Percentiles rank a stretch among this genome's conserved stretches.
Evolutionary conservation across 2,888 invertebrate species (phyloP).

Genomic region (Rhagophthalmus giganteus): DNA sequence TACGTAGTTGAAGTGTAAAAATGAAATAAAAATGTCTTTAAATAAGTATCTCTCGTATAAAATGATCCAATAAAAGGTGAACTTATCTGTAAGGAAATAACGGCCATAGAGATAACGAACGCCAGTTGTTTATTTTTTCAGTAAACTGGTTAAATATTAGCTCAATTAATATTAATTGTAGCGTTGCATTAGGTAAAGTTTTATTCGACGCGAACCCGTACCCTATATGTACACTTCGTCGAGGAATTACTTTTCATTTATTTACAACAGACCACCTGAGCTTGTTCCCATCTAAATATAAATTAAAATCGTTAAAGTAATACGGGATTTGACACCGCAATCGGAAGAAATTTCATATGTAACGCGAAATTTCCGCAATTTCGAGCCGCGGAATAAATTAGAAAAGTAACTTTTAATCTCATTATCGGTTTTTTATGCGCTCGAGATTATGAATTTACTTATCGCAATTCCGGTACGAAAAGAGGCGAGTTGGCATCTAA

Average conservation of each 20-base stretch:
- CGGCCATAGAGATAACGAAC: conserved; percentile 10
- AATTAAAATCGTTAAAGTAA: conserved; percentile 2
- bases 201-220: conserved; percentile 8
- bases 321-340: background rate
- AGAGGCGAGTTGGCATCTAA: background rate
- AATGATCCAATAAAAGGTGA: conserved; percentile 7
- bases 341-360: no score
- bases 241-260: conserved; percentile 16
- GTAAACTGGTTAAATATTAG: conserved; percentile 20
- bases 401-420: no score
- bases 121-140: conserved; percentile 17
- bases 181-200: conserved; percentile 18
- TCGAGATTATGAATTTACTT: no score
- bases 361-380: no score
- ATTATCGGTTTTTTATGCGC: no score
- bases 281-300: conserved; percentile 11
- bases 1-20: conserved; percentile 3
- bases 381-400: no score
- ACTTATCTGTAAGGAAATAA: conserved; percentile 12
- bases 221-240: no score
- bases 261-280: conserved; percentile 13
- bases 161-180: conserved; percentile 25
- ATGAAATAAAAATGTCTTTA: conserved; percentile 4
- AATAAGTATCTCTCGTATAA: background rate
- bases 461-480: background rate